A percentile compares a stretch with the other conserved stretches of the same genome.
These are phyloP conservation scores for Corythornis vintsioides DNA, from an alignment of 2,113 vertebrate species.

Conservation along the genomic window DNA sequence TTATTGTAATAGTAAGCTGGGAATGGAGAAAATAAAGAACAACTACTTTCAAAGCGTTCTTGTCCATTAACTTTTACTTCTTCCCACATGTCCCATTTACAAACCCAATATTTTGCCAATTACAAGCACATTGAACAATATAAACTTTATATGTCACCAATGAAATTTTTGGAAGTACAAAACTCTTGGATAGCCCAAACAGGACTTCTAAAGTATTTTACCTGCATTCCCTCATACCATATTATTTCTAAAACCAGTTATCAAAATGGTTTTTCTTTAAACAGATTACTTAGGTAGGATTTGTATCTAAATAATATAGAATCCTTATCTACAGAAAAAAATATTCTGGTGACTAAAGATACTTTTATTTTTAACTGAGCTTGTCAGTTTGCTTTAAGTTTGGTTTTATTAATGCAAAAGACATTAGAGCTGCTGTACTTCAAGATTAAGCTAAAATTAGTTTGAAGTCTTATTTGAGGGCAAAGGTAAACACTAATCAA, in stretches of 20 bases:
- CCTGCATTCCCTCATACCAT: background rate
- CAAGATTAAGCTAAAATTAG: slow-evolving; percentile 41
- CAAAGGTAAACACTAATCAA: slow-evolving; percentile 61
- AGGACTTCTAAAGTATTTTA: background rate
- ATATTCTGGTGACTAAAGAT: background rate
- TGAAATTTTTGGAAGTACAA: background rate
- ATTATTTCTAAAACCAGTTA: background rate
- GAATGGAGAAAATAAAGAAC: background rate
- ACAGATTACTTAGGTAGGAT: background rate
- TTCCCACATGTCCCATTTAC: fast-evolving
- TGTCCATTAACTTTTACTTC: background rate
- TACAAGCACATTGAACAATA: background rate
- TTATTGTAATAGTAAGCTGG: background rate
- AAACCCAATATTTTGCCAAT: background rate
- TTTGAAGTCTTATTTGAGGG: slow-evolving; percentile 36
- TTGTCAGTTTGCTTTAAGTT: slow-evolving; percentile 48
- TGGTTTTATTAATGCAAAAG: slow-evolving; percentile 29
- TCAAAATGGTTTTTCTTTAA: background rate
- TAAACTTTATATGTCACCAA: background rate
- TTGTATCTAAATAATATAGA: background rate
- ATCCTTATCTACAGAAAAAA: background rate
- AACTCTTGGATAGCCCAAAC: background rate
- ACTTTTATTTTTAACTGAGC: slow-evolving; percentile 1
- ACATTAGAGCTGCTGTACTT: slow-evolving; percentile 3
- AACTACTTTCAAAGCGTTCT: background rate